These are phyloP conservation scores for Antennarius striatus DNA, from an alignment of 2,113 vertebrate species.

Conservation along the genomic window DNA sequence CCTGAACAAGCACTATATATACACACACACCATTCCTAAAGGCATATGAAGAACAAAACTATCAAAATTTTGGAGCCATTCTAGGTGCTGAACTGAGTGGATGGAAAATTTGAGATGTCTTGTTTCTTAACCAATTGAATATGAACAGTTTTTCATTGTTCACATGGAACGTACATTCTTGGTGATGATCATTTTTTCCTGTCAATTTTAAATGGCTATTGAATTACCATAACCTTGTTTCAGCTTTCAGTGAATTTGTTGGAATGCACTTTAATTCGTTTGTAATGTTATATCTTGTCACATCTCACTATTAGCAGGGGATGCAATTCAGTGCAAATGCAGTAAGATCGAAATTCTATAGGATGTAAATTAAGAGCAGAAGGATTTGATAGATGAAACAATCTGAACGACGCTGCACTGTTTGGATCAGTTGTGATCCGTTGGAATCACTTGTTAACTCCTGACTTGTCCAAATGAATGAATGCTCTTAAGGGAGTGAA, in stretches of 20 bases:
- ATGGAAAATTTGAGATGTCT: background rate
- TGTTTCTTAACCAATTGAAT: conserved; percentile 2
- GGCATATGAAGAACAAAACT: conserved; percentile 37
- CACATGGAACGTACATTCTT: background rate
- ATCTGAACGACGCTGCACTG: too few relatives aligned
- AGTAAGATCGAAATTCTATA: background rate
- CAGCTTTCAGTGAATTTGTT: background rate
- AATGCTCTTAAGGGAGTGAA: background rate
- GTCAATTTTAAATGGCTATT: background rate
- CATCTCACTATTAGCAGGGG: background rate
- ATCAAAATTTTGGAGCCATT: conserved; percentile 1
- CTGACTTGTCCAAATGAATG: too few relatives aligned
- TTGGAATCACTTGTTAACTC: too few relatives aligned
- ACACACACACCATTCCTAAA: conserved; percentile 28
- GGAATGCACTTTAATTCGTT: background rate
- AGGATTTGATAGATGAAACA: too few relatives aligned
- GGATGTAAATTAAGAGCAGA: too few relatives aligned
- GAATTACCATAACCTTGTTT: background rate
- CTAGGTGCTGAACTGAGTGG: conserved; percentile 5
- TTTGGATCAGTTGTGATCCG: too few relatives aligned
- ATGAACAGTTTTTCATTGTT: conserved; percentile 16
- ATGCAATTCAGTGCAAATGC: conserved; percentile 1
- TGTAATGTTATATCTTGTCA: background rate
- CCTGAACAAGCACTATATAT: conserved; percentile 6
- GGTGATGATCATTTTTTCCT: background rate